Percentiles rank a stretch among this genome's conserved stretches.
These are phyloP conservation scores for Synodontis membranacea DNA, from an alignment of 2,113 vertebrate species.

Conservation along the genomic window DNA sequence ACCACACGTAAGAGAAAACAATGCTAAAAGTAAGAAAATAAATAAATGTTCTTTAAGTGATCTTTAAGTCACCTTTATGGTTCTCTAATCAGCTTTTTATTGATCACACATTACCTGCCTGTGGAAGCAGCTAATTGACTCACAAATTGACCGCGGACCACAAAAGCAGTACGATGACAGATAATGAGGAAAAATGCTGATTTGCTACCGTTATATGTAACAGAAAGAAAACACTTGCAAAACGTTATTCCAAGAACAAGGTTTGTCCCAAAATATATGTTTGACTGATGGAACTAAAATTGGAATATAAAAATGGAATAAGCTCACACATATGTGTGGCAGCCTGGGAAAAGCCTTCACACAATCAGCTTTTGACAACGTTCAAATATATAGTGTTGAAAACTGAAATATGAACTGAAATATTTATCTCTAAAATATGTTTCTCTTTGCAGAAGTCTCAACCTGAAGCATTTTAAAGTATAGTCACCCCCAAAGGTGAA, in stretches of 20 bases:
- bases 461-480: background rate
- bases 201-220: background rate
- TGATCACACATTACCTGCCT: slow-evolving; percentile 14
- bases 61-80: slow-evolving; percentile 19
- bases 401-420: no score
- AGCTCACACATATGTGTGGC: background rate
- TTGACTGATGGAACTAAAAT: background rate
- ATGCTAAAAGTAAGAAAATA: slow-evolving; percentile 4
- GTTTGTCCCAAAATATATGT: background rate
- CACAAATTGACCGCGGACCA: slow-evolving; percentile 22
- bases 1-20: background rate
- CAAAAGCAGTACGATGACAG: slow-evolving; percentile 10
- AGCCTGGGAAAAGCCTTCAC: background rate
- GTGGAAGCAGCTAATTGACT: slow-evolving; percentile 1
- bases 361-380: background rate
- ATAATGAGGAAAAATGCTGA: background rate
- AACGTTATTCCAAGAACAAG: background rate
- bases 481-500: background rate
- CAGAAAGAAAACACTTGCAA: background rate
- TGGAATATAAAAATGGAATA: background rate
- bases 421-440: background rate
- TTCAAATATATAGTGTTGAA: background rate
- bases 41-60: slow-evolving; percentile 26
- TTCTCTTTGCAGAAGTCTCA: background rate
- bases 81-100: slow-evolving; percentile 2